Evolutionary conservation across 2,888 invertebrate genomes (phyloP), one percentile per base, ranked within the genome.

Genomic region (Drosophila recens): DNA sequence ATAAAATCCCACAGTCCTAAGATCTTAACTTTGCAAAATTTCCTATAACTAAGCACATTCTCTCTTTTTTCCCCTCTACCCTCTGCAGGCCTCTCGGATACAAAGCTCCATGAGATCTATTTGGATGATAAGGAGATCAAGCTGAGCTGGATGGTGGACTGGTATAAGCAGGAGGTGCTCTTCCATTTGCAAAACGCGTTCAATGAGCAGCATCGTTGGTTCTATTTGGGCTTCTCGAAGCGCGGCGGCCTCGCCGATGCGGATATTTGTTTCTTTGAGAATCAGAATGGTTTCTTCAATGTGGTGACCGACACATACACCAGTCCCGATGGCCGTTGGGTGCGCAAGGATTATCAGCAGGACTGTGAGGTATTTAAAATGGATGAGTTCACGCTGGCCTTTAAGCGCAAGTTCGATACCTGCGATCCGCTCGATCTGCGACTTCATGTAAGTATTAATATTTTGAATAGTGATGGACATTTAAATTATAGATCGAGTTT

Each of bases 191-290:
- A 93, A 79, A 92, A 93, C 61, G 93, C 92, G 11, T 93, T 93
- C 72, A 91, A 90, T 58, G 90, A 90, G 72, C 89, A 92, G 65
- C 92, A 92, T 82, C 94, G 94, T 56, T 98, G 97, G 97, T 95
- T 98, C 86, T 97, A 96, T 0, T 89, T 98, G 53, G 98, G 98
- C 38, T 98, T 97, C 93, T 98, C 98, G 1, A 95, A 97, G 87
- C 94, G 96, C 67, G 98, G 98, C 0, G 94, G 95, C 49, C 87
- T 94, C 3, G 94, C 94, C 69, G 95, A 95, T 45, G 96, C 97
- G 0, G 98, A 98, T 93, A 95, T 97, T 70, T 98, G 97, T 87
- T 93, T 97, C 49, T 93, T 97, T 63, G 97, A 97, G 96, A 94
- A 94, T 53, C 92, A 92, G 72, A 92, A 92, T 77, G 92, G 92